A percentile compares a stretch with the other conserved stretches of the same genome.
Conservation (phyloP, 2,113 vertebrate genomes). For the Trematomus loennbergii region DNA sequence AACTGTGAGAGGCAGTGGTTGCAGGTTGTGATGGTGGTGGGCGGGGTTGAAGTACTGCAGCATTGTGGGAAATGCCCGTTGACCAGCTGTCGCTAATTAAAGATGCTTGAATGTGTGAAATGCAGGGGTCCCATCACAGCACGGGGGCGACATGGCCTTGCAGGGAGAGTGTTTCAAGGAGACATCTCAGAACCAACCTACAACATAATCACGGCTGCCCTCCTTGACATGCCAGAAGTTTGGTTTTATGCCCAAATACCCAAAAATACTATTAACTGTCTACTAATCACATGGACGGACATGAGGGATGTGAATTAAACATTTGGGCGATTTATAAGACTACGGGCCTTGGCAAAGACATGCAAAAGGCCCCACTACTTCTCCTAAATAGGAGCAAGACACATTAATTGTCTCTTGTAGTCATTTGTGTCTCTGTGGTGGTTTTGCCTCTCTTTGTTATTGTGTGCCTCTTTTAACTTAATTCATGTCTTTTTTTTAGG, state of each 20-base stretch:
- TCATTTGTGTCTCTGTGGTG: too few relatives aligned
- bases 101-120: conserved; percentile 31
- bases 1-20: conserved; percentile 48
- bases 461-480: too few relatives aligned
- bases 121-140: conserved; percentile 4
- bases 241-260: not conserved
- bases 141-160: not conserved
- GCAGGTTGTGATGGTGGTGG: conserved; percentile 9
- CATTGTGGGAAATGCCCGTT: conserved; percentile 15
- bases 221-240: not conserved
- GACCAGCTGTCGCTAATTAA: conserved; percentile 41
- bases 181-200: not conserved
- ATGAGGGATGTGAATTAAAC: not conserved
- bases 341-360: too few relatives aligned
- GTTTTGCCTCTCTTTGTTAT: too few relatives aligned
- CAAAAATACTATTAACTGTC: not conserved
- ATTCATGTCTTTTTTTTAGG: too few relatives aligned
- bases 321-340: too few relatives aligned
- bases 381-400: too few relatives aligned
- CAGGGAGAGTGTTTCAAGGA: not conserved
- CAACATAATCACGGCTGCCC: not conserved
- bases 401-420: too few relatives aligned
- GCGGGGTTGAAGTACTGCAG: not conserved
- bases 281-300: not conserved
- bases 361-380: too few relatives aligned